Evolutionary conservation across 2,888 invertebrate genomes (phyloP), one percentile per base, ranked within the genome.

Genomic region (Cerceris rybyensis): DNA sequence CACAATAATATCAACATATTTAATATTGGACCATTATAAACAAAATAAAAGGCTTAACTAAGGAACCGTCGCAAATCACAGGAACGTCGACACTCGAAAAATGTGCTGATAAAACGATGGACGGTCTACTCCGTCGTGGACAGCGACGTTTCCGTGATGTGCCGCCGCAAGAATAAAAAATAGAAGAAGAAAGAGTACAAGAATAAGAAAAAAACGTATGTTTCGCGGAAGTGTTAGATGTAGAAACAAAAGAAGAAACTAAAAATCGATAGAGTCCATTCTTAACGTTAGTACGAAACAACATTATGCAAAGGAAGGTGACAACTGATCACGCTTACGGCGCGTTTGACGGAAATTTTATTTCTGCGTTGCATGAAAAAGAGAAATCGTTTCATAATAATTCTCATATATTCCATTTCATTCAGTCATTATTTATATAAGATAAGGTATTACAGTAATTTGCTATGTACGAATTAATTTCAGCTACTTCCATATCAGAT

Each of bases 1-100:
- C 89, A 89, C 83, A 90, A 91, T 91, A 90, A 89, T 90, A 89
- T 90, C 86, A 90, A 91, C 88, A 91, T 90, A 90, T 90, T 90
- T 87, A 90, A 91, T 90, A 89, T 89, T 87, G 90, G 89, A 90
- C 89, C 84, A 86, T 81, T 82, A 77, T 78, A 78, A 85, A 67
- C 43, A 72, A 73, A 75, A 78, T 72, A 69, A 49, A 60, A 77
- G 69, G 46, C 46, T 67, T 41, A 50, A 43, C 55, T n/a, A 42
- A 54, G 55, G 42, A 41, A 55, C 14, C 28, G 50, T 17, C 6
- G 13, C 28, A 28, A n/a, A 57, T 57, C 57, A 28, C 57, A 58
- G 57, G 13, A 41, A 58, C 57, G 13, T 58, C 41, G 7, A 9
- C 17, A 0, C 14, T 16, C 9, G 17, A 7, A n/a, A 9, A n/a